phyloP scores from a whole-genome alignment of 92 coral and sea anemone genomes.

The Porites lobata region DNA sequence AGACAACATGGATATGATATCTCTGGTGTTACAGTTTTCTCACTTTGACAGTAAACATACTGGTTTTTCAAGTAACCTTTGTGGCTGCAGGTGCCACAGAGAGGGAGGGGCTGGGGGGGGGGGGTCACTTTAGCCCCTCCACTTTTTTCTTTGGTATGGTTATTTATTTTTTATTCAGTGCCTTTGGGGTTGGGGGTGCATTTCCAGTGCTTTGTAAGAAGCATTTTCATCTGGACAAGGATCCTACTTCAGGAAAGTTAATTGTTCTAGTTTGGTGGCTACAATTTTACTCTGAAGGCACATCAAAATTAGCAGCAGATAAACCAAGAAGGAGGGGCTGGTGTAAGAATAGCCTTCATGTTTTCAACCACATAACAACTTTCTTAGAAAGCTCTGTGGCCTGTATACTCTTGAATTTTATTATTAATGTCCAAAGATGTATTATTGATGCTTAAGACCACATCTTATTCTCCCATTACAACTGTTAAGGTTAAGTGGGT shows the following conservation, averaged over 20 bases:
- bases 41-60: too few relatives aligned
- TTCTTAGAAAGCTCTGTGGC: slow-evolving; percentile 9
- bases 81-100: too few relatives aligned
- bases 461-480: slow-evolving; percentile 18
- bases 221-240: slow-evolving; percentile 12
- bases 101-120: too few relatives aligned
- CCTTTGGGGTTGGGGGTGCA: not conserved
- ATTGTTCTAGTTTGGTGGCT: slow-evolving; percentile 26
- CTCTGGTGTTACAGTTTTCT: too few relatives aligned
- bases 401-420: not conserved
- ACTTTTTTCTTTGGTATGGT: too few relatives aligned
- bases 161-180: too few relatives aligned
- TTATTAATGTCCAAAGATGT: slow-evolving; percentile 12
- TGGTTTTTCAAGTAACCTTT: too few relatives aligned
- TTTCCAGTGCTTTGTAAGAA: slow-evolving; percentile 13
- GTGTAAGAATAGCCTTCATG: slow-evolving; percentile 12
- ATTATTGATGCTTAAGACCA: slow-evolving; percentile 18
- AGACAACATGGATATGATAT: too few relatives aligned
- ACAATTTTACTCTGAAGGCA: slow-evolving; percentile 13
- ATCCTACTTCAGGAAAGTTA: slow-evolving; percentile 23
- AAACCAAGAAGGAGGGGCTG: slow-evolving; percentile 14
- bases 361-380: slow-evolving; percentile 9
- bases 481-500: slow-evolving; percentile 19
- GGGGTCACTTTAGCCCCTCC: too few relatives aligned
- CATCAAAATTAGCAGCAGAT: slow-evolving; percentile 3